Conservation (phyloP, 2,888 invertebrate genomes). For the Selenia dentaria region DNA sequence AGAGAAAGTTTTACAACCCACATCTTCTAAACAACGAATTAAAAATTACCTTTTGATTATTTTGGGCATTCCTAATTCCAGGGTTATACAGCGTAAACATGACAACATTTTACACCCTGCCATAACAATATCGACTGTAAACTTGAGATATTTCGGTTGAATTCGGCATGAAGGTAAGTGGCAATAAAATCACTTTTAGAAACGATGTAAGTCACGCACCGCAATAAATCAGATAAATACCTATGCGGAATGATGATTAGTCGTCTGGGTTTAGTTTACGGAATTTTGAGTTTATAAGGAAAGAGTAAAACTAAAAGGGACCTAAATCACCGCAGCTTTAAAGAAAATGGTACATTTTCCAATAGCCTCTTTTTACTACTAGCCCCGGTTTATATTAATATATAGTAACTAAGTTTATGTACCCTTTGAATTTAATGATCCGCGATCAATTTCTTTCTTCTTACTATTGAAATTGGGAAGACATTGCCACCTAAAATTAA, state of each 20-base stretch:
- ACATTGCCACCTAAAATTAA: too few species aligned
- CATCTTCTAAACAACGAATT: slow-evolving; percentile 47
- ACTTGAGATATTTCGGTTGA: slow-evolving; percentile 45
- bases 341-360: too few species aligned
- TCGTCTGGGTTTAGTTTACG: slow-evolving; percentile 32
- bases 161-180: slow-evolving; percentile 49
- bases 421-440: too few species aligned
- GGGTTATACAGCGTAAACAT: slow-evolving; percentile 69
- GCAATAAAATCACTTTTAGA: slow-evolving; percentile 74
- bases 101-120: slow-evolving; percentile 55
- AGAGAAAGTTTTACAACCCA: slow-evolving; percentile 20
- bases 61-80: slow-evolving; percentile 69
- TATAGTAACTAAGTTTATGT: too few species aligned
- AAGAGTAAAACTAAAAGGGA: too few species aligned
- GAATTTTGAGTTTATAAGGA: slow-evolving; percentile 14
- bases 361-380: too few species aligned
- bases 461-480: too few species aligned
- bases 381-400: too few species aligned
- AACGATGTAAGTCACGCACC: slow-evolving; percentile 71
- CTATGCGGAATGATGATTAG: slow-evolving; percentile 55
- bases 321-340: too few species aligned
- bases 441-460: too few species aligned
- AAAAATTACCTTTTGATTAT: slow-evolving; percentile 72
- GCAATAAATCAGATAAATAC: slow-evolving; percentile 74
- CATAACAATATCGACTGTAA: slow-evolving; percentile 52